phyloP scores from a whole-genome alignment of 2,888 invertebrate species.

The Tanytarsus gracilentus region DNA sequence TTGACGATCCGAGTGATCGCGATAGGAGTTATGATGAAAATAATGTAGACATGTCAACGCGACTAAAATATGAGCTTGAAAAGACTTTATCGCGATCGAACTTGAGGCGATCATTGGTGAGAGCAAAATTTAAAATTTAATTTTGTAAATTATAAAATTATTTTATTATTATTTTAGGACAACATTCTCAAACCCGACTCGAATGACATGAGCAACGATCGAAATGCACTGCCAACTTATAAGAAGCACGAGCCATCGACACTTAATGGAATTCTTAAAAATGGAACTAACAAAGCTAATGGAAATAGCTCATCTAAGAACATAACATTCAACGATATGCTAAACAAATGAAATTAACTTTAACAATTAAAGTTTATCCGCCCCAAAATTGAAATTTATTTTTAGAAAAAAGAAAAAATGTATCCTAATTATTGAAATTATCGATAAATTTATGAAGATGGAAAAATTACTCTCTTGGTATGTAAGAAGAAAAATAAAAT shows the following conservation, averaged over 20 bases:
- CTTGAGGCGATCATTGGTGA: slow-evolving; percentile 56
- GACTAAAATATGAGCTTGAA: slow-evolving; percentile 63
- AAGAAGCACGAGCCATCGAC: slow-evolving; percentile 14
- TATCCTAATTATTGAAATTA: background rate
- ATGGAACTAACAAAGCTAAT: slow-evolving; percentile 12
- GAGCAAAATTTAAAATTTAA: slow-evolving; percentile 32
- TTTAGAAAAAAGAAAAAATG: background rate
- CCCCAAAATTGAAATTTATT: background rate
- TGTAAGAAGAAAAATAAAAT: too few species aligned
- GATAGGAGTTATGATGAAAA: slow-evolving; percentile 34
- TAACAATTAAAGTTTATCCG: too few species aligned
- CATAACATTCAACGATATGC: background rate
- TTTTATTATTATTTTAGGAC: slow-evolving; percentile 3
- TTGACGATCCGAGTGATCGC: slow-evolving; percentile 44
- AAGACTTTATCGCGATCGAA: slow-evolving; percentile 69
- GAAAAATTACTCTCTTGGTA: background rate
- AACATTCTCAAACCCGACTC: slow-evolving; percentile 12
- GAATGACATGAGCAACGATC: background rate
- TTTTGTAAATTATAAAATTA: background rate
- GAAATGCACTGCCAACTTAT: background rate
- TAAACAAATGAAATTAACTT: background rate
- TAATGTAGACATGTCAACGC: slow-evolving; percentile 49
- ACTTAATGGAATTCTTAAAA: slow-evolving; percentile 16
- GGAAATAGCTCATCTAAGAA: background rate
- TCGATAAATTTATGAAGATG: background rate